Evolutionary conservation across 2,113 vertebrate species (phyloP).

Genomic region (Tricholaema leucomelas): DNA sequence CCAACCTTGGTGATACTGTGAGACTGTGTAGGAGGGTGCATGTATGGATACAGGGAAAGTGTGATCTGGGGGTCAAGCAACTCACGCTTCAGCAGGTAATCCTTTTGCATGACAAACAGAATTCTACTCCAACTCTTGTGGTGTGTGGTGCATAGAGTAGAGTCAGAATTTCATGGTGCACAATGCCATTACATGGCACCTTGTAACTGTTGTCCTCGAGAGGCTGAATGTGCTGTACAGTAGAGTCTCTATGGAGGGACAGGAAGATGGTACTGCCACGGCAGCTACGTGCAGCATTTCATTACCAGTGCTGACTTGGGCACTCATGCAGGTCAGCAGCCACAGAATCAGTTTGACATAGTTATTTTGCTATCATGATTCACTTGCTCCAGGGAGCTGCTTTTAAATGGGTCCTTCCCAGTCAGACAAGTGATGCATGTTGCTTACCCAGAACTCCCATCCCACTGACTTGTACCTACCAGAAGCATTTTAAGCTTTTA

Average conservation of each 20-base stretch:
- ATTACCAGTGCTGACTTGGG: too few relatives aligned
- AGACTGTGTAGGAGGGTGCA: background rate
- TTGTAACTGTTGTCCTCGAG: background rate
- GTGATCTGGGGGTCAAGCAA: background rate
- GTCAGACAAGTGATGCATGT: background rate
- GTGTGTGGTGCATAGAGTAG: background rate
- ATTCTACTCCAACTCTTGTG: background rate
- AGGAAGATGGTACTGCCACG: background rate
- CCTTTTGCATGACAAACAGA: background rate
- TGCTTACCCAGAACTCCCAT: background rate
- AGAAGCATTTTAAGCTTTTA: background rate
- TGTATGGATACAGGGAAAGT: too few relatives aligned
- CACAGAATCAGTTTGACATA: background rate
- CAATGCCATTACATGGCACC: background rate
- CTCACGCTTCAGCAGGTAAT: background rate
- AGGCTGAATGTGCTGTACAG: background rate
- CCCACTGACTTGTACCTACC: background rate
- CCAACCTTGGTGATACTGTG: too few relatives aligned
- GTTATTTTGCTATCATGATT: background rate
- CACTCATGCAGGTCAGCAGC: background rate
- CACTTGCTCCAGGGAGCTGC: background rate
- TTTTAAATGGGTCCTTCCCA: background rate
- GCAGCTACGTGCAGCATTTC: background rate
- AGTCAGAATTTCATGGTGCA: background rate
- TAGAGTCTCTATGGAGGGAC: background rate